These are phyloP conservation scores for Cnemophilus loriae DNA, from an alignment of 2,113 vertebrate species.

Conservation along the genomic window DNA sequence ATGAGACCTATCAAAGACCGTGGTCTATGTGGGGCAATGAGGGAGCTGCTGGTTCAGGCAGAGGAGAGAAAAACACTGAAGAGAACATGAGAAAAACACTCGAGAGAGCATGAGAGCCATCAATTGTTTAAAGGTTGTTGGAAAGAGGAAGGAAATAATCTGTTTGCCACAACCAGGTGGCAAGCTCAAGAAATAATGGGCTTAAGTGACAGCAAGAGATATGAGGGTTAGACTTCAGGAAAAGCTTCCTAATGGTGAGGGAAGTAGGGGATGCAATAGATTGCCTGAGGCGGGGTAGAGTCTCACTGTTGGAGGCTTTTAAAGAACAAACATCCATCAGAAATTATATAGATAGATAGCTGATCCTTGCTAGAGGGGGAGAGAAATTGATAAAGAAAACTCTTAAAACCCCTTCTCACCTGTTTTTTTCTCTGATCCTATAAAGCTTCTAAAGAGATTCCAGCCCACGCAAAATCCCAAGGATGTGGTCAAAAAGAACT, in stretches of 20 bases:
- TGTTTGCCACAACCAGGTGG: neutral
- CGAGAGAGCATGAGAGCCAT: neutral
- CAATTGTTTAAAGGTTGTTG: neutral
- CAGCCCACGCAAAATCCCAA: neutral
- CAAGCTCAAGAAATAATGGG: neutral
- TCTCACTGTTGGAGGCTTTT: neutral
- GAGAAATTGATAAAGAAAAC: neutral
- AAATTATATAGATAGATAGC: neutral
- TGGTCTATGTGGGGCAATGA: neutral
- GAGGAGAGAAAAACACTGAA: neutral
- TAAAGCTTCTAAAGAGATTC: neutral
- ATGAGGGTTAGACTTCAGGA: neutral
- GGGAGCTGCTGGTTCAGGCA: neutral
- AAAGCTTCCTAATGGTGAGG: neutral
- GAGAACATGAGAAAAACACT: neutral
- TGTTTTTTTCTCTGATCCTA: neutral
- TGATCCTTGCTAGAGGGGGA: neutral
- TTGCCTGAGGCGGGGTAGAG: neutral
- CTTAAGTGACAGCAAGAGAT: neutral
- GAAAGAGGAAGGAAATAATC: neutral
- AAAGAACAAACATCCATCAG: slow-evolving; percentile 2
- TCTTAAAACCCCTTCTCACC: neutral
- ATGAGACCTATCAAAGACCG: neutral
- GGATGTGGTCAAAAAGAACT: neutral
- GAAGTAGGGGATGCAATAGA: neutral